These are phyloP conservation scores for Prionailurus viverrinus DNA, from an alignment of 2,113 vertebrate genomes.

Conservation along the genomic window DNA sequence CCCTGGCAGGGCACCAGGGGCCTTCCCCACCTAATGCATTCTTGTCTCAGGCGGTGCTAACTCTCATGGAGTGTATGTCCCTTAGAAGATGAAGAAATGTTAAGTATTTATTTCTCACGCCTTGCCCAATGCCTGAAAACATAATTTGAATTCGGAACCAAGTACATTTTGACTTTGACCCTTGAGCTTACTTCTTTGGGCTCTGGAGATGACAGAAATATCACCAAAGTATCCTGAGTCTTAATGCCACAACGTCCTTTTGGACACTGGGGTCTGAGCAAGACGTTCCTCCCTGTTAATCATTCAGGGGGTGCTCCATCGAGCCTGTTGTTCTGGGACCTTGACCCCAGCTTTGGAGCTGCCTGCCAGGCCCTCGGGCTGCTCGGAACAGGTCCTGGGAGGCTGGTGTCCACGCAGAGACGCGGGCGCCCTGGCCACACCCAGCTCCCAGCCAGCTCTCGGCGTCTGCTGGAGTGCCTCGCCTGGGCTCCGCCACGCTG, in stretches of 20 bases:
- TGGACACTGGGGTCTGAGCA: rapidly evolving
- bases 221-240: rapidly evolving
- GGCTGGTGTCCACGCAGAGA: neutral
- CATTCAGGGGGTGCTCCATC: neutral
- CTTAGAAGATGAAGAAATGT: neutral
- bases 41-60: neutral
- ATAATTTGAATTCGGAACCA: neutral
- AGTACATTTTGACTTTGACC: neutral
- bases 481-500: neutral
- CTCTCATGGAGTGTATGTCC: neutral
- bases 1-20: no score
- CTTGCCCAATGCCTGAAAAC: neutral
- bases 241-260: neutral
- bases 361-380: neutral
- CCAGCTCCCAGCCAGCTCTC: neutral
- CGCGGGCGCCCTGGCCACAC: rapidly evolving
- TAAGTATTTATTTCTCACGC: neutral
- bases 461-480: rapidly evolving
- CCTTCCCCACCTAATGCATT: neutral
- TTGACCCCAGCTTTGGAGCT: neutral
- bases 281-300: neutral
- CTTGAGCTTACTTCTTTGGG: neutral
- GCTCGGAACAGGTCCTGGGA: neutral
- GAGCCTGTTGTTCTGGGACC: neutral
- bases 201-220: neutral